Evolutionary conservation across 2,888 invertebrate species (phyloP).

Genomic region (Boloria euphrosyne): DNA sequence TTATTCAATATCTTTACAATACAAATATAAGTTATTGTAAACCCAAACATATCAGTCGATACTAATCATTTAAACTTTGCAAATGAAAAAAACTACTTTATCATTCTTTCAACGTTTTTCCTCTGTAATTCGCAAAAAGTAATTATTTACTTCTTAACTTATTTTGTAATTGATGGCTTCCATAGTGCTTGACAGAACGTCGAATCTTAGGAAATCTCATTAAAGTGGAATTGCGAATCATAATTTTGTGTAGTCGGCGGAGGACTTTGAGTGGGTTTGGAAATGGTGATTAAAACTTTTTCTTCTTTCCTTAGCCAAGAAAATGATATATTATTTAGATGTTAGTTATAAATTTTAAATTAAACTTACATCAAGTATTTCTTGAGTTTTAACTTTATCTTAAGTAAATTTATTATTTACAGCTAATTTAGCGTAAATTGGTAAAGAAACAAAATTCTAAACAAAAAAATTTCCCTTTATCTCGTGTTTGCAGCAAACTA

Average conservation of each 20-base stretch:
- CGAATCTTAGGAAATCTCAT: constrained; percentile 29
- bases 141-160: background rate
- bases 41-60: no score
- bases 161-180: constrained; percentile 9
- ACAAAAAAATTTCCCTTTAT: no score
- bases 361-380: no score
- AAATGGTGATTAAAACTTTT: constrained; percentile 31
- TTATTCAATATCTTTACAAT: no score
- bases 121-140: background rate
- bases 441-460: no score
- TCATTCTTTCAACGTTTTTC: background rate
- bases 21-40: no score
- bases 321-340: constrained; percentile 13
- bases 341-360: constrained; percentile 1
- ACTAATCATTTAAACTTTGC: no score
- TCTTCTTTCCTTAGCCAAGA: constrained; percentile 6
- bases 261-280: constrained; percentile 24
- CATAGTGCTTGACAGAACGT: constrained; percentile 23
- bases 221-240: constrained; percentile 32
- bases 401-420: no score
- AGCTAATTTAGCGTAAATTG: no score
- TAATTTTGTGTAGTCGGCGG: constrained; percentile 27
- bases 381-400: no score
- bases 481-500: no score
- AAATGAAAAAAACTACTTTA: background rate